Base-by-base conservation (phyloP, 1,140 invertebrate genomes). In the Zaprionus taronus region DNA sequence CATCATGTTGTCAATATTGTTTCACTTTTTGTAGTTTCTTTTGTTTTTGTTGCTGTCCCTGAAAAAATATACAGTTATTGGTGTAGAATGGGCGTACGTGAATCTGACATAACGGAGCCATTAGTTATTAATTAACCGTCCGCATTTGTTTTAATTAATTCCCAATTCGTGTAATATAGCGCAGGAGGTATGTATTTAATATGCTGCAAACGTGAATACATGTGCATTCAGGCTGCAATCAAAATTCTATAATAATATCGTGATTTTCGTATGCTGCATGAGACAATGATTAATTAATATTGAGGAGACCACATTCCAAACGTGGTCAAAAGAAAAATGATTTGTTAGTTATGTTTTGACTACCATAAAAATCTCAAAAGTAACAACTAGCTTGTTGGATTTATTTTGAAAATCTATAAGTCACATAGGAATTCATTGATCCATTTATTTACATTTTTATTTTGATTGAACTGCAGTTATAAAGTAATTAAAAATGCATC, bases 111-210 rank as follows among this genome's bases (percentile, higher is more conserved):
- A 66, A 71, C 49, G 38, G 31, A 63, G 79, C 77, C 69, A 84
- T 76, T 83, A 58, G 57, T 76, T 87, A 78, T 87, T 87, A 83
- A 87, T 87, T 83, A 80, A 87, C 72, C 71, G 31, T 65, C 51
- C 80, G 56, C 73, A 76, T 83, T 78, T 41, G 71, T 72, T 68
- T 72, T 57, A 78, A 78, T 83, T 87, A 75, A 69, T 80, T 77
- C 31, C 31, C 17, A 38, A 58, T 64, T 61, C 24, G 17, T 38
- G 38, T 56, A 62, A 53, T 61, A 31, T 67, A 28, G 53, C 65
- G 24, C 44, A 47, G 24, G 26, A 26, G 24, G 24, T 7, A 7
- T 28, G 26, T 62, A 70, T 79, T 80, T 72, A 64, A 69, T 81
- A 64, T 75, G 60, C 51, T 56, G 38, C 22, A 17, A 26, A 15